Conservation (phyloP, 2,113 vertebrate genomes). For the Bufo gargarizans region DNA sequence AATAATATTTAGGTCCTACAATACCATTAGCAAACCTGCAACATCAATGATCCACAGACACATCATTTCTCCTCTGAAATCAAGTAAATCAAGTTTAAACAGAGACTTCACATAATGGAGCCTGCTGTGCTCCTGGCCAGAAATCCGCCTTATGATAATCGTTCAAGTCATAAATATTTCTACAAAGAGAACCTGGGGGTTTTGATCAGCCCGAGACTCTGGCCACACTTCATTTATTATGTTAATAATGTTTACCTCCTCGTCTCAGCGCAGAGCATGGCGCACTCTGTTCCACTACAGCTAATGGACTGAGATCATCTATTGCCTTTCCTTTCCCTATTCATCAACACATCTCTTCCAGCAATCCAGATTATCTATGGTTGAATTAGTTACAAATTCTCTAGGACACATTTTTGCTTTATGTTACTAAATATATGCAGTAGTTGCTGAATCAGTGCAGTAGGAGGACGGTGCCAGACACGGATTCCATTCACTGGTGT, state of each 20-base stretch:
- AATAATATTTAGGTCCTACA: slow-evolving; percentile 39
- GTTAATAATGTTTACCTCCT: slow-evolving; percentile 53
- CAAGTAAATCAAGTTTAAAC: slow-evolving; percentile 42
- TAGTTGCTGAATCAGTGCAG: slow-evolving; percentile 15
- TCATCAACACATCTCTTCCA: slow-evolving; percentile 37
- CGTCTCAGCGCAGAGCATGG: not conserved
- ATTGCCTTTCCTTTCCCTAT: slow-evolving; percentile 15
- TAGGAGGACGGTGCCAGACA: not conserved
- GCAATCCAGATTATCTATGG: slow-evolving; percentile 13
- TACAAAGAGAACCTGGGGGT: slow-evolving; percentile 56
- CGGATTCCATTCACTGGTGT: not conserved
- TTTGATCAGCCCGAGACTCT: slow-evolving; percentile 53
- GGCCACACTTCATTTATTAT: slow-evolving; percentile 50
- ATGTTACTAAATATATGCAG: not conserved
- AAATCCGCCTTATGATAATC: slow-evolving; percentile 53
- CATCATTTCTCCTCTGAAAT: slow-evolving; percentile 51
- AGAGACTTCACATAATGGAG: slow-evolving; percentile 11
- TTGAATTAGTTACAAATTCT: slow-evolving; percentile 32
- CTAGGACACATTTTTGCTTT: slow-evolving; percentile 26
- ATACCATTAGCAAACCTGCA: slow-evolving; percentile 25
- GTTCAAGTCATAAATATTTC: slow-evolving; percentile 53
- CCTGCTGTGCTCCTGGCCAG: slow-evolving; percentile 31
- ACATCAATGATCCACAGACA: slow-evolving; percentile 45
- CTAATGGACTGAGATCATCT: slow-evolving; percentile 42
- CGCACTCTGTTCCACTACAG: slow-evolving; percentile 1